phyloP scores from a whole-genome alignment of 2,797 vertebrate species.

The Sebastes steindachneri region DNA sequence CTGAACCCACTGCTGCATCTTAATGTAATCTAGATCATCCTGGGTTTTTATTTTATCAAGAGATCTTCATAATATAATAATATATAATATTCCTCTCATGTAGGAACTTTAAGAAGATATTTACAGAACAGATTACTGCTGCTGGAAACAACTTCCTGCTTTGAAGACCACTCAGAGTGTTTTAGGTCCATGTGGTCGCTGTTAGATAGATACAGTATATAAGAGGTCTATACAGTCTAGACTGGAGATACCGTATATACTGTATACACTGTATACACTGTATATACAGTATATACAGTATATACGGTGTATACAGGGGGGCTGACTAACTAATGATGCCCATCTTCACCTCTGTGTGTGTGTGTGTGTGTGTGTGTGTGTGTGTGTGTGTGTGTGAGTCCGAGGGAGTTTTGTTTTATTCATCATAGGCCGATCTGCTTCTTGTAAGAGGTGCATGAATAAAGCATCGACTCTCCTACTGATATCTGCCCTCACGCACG shows the following conservation, averaged over 20 bases:
- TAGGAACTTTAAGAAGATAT: neutral
- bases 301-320: no score
- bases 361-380: neutral
- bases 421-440: conserved; percentile 61
- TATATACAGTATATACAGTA: no score
- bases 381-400: neutral
- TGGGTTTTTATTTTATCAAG: neutral
- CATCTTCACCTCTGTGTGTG: neutral
- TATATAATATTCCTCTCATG: neutral
- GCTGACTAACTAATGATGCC: neutral
- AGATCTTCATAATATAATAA: neutral
- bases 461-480: conserved; percentile 38
- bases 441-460: conserved; percentile 58
- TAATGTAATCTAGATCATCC: neutral
- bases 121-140: neutral
- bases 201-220: no score
- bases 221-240: no score
- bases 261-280: no score
- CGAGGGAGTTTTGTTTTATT: conserved; percentile 52
- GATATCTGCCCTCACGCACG: conserved; percentile 13
- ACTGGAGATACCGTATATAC: no score
- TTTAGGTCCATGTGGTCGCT: neutral
- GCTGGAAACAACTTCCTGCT: neutral
- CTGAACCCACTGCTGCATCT: neutral
- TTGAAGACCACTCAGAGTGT: neutral